Evolutionary conservation across 2,113 vertebrate species (phyloP), one percentile per base, ranked within the genome.

Genomic region (Merops nubicus): DNA sequence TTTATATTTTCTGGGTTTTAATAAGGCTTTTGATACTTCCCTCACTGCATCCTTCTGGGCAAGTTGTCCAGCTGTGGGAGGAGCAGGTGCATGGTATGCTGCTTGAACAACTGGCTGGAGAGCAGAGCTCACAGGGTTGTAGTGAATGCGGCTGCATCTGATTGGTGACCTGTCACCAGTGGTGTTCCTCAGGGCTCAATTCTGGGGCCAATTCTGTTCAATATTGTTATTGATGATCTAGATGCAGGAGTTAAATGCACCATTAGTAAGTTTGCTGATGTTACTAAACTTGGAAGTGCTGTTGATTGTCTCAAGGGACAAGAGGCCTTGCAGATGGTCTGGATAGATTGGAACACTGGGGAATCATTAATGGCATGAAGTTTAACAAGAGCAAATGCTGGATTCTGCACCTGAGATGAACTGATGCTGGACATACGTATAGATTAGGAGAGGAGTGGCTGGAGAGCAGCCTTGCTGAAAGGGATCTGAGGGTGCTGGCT

Each of bases 141-240:
- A 45, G 53, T 82, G 15, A 75, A 51, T 63, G 45, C 34, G 34
- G 33, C 76, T 43, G 11, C 50, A 36, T 38, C 59, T 67, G 22
- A 3, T 38, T 75, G 62, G 15, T 0, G 1, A 16, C 20, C 0
- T 0, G 29, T 53, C 45, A 68, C 23, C 23, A 15, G 53, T 1
- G 0, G 11, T 40, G n/a, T 40, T 68, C 53, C 53, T 60, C 19
- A 31, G 23, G 8, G 38, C 9, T 47, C 47, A 51, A 4, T 67
- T 45, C 33, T 38, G 15, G 36, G 22, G 22, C 26, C 26, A 18
- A 43, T 67, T 67, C 59, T 73, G 31, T 73, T 80, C 7, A 42
- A 21, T 54, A 6, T 12, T 15, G 20, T 36, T 31, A 11, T 75
- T 23, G 54, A 2, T 15, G 29, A 28, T 56, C 40, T 75, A 29